Evolutionary conservation across 2,888 invertebrate species (phyloP).

Genomic region (Catocala nupta): DNA sequence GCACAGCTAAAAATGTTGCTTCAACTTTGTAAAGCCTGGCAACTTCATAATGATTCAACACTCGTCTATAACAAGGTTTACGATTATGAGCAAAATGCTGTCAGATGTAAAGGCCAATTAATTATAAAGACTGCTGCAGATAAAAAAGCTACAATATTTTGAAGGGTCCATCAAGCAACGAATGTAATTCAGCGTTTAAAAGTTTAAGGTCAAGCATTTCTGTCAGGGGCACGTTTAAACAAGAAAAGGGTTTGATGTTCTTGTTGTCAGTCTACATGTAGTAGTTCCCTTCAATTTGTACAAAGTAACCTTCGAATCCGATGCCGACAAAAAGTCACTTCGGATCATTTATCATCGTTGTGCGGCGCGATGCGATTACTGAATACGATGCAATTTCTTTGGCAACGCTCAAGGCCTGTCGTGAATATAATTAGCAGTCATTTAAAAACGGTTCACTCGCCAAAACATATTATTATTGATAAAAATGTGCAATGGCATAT

Average conservation of each 20-base stretch:
- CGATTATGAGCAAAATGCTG: slow-evolving; percentile 23
- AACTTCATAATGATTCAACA: slow-evolving; percentile 30
- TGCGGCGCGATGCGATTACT: slow-evolving; percentile 43
- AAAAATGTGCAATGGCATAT: slow-evolving; percentile 14
- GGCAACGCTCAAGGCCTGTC: slow-evolving; percentile 53
- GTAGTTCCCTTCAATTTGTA: slow-evolving; percentile 51
- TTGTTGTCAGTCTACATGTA: slow-evolving; percentile 27
- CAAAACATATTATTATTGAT: slow-evolving; percentile 35
- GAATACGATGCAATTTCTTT: slow-evolving; percentile 55
- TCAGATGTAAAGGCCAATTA: slow-evolving; percentile 31
- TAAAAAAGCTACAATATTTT: slow-evolving; percentile 39
- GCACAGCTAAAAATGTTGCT: slow-evolving; percentile 33
- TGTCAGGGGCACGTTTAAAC: slow-evolving; percentile 48
- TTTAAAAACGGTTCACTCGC: slow-evolving; percentile 33
- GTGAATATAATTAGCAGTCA: slow-evolving; percentile 45
- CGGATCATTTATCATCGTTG: slow-evolving; percentile 57
- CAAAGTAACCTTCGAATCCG: slow-evolving; percentile 48
- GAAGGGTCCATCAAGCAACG: slow-evolving; percentile 44
- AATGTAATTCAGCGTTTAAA: slow-evolving; percentile 45
- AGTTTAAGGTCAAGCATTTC: slow-evolving; percentile 54
- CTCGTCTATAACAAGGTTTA: slow-evolving; percentile 30
- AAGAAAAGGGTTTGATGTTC: slow-evolving; percentile 52
- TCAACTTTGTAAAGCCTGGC: slow-evolving; percentile 32
- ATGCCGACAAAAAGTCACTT: slow-evolving; percentile 44
- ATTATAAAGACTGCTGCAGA: slow-evolving; percentile 36